Evolutionary conservation across 2,797 vertebrate species (phyloP).

Genomic region (Sarcoramphus papa): DNA sequence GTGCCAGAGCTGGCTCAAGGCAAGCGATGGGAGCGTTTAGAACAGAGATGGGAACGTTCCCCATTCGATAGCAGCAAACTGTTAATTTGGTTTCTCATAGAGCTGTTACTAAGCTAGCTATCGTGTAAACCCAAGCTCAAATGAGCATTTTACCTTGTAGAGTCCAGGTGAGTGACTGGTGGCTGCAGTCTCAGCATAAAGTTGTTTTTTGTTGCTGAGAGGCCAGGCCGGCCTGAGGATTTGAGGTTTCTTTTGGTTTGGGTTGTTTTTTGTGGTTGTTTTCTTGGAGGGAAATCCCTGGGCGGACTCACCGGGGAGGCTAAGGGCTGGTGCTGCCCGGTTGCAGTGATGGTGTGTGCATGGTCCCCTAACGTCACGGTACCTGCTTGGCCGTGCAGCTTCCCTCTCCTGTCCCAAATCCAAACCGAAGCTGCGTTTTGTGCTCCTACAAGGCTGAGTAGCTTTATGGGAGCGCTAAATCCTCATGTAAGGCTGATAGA

Average conservation of each 20-base stretch:
- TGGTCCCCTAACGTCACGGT: accelerated
- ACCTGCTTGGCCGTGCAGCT: accelerated
- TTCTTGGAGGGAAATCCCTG: not conserved
- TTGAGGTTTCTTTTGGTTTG: not conserved
- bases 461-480: constrained; percentile 27
- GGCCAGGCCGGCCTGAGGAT: not conserved
- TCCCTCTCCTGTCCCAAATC: not conserved
- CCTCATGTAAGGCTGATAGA: not conserved
- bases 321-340: accelerated
- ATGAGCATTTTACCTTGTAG: accelerated
- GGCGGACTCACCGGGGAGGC: accelerated
- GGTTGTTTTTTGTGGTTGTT: not conserved
- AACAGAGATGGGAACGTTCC: not conserved
- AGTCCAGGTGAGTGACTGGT: accelerated
- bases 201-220: not conserved
- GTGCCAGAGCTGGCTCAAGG: not conserved
- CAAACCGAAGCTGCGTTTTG: not conserved
- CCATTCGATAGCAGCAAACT: not conserved
- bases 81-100: not conserved
- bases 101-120: not conserved
- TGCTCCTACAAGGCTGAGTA: not conserved
- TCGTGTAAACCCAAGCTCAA: not conserved
- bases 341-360: accelerated
- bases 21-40: accelerated
- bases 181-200: accelerated